Base-by-base conservation (phyloP, 1,140 invertebrate species). In the Ridgeia piscesae region DNA sequence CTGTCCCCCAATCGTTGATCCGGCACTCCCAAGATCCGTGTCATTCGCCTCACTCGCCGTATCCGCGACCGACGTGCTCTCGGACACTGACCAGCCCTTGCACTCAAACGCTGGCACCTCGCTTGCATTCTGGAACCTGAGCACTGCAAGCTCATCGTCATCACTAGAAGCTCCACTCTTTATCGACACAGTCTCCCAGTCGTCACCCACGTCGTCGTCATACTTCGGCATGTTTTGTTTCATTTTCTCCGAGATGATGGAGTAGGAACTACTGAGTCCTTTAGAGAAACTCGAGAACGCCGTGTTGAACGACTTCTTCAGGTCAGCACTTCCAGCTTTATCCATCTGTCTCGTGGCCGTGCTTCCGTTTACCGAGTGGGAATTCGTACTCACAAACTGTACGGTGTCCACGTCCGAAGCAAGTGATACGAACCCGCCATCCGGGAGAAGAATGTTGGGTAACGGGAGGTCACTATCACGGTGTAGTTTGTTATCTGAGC, bases 1-100 rank as follows among this genome's bases (percentile, higher is more conserved):
- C 35, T 90, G 35, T 90, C 34, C 89, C 11, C 89, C 34, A 33
- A 90, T 90, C 34, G 35, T 90, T 17, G 34, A 90, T 27, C 35
- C 89, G 17, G 33, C 33, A 33, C 34, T 90, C 31, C 34, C 89
- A 33, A 90, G 14, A 0, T 98, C 96, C 93, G 98, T 98, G 95
- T 98, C 98, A 34, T 98, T 96, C 27, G 98, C 97, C 95, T 99
- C 98, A 88, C 97, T 97, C 11, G 98, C 98, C 34, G 98, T 97
- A 95, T 99, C 98, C 0, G 96, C 42, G 97, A 97, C 1, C 9
- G 95, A 95, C 6, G 94, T 94, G 34, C 93, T 94, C 14, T 95
- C 94, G n/a, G 21, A 91, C 89, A 89, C 94, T 93, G 92, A 94
- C 94, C 88, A 92, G 92, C 35, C 27, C 34, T 93, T 92, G 33